These are phyloP conservation scores for Alca torda DNA, from an alignment of 2,797 vertebrate species.

Conservation along the genomic window DNA sequence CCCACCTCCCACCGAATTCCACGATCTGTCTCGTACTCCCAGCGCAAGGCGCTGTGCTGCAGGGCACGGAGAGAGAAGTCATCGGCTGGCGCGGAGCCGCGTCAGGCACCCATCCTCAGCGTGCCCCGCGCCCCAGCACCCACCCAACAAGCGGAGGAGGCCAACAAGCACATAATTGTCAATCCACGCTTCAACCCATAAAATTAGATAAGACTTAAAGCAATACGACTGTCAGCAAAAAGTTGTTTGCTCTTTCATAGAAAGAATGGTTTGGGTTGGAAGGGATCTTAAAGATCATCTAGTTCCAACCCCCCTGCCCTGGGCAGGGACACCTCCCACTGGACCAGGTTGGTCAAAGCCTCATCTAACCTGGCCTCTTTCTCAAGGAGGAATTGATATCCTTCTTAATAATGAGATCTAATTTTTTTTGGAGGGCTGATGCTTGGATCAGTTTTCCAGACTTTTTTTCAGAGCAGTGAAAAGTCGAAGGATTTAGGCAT, in stretches of 20 bases:
- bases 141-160: fast-evolving
- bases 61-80: background rate
- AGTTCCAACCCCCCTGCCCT: background rate
- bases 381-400: background rate
- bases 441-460: background rate
- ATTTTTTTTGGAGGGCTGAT: background rate
- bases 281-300: background rate
- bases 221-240: background rate
- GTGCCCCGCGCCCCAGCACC: background rate
- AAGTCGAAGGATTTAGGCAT: background rate
- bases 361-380: background rate
- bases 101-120: fast-evolving
- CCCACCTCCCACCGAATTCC: background rate
- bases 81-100: fast-evolving
- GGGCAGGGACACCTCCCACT: background rate
- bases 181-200: background rate
- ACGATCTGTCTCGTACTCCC: background rate
- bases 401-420: background rate
- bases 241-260: background rate
- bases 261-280: background rate
- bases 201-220: background rate
- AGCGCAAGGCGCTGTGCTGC: fast-evolving
- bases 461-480: background rate
- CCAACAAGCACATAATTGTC: background rate
- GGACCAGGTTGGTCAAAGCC: background rate